Base-by-base conservation (phyloP, 2,113 vertebrate genomes). In the Odocoileus virginianus region DNA sequence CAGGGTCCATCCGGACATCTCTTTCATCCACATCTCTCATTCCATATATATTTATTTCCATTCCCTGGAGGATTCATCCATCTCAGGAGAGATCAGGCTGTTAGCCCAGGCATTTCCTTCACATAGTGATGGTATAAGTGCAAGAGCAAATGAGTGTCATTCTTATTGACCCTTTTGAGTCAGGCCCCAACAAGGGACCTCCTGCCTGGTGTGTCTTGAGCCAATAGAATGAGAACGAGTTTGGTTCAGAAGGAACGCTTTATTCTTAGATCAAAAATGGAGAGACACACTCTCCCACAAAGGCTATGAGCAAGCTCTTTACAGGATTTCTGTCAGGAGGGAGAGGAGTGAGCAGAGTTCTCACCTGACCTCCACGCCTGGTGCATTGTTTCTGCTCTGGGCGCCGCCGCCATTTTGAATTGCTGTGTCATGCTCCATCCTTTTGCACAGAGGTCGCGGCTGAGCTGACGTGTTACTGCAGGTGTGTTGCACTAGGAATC, bases 301-400 rank as follows among this genome's bases (percentile, higher is more conserved):
- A 54, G 19, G 11, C 79, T 82, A 12, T 54, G 79, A 54, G 30
- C 6, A 23, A 52, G 79, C 50, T 54, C 19, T 54, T n/a, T 54
- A 54, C 79, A 82, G 30, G 30, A 52, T 23, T 54, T 52, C 50
- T 54, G 17, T 23, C 79, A 82, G 50, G 10, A 19, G 47, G 30
- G 30, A 52, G 45, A 0, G 3, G 79, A 54, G 19, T 33, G 10
- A 14, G 10, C 11, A 9, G 50, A n/a, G 30, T 82, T 82, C 79
- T 82, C 79, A 19, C 17, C 11, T 13, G 11, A n/a, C 16, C 1
- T 1, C n/a, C 64, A 36, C 1, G n/a, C 64, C 17, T 27, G 74
- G 25, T 11, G 9, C 28, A 11, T 8, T 17, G 0, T 50, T 50
- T 12, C 16, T 12, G 28, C 40, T 10, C 1, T 0, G 6, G 47